Conservation (phyloP, 2,113 vertebrate species). For the Hippocampus guttulatus region DNA sequence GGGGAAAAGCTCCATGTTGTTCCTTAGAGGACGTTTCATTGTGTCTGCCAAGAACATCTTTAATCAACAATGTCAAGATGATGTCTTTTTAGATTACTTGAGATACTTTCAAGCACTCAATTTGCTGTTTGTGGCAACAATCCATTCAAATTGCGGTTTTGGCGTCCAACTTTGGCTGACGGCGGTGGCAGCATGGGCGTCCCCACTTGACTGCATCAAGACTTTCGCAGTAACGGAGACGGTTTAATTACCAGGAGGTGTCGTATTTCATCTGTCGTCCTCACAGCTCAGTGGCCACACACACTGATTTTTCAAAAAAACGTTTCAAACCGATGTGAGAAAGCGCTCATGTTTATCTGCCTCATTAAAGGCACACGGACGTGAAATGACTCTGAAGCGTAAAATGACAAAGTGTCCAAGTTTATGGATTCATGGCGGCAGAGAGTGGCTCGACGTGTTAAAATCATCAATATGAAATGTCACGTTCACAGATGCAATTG, state of each 20-base stretch:
- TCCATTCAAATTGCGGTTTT: not conserved
- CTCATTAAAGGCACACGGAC: constrained; percentile 46
- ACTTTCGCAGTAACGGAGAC: constrained; percentile 45
- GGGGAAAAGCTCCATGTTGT: not conserved
- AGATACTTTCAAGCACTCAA: not conserved
- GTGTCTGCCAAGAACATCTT: constrained; percentile 2
- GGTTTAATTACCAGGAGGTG: constrained; percentile 50
- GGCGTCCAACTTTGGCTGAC: not conserved
- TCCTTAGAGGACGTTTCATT: not conserved
- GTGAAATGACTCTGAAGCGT: constrained; percentile 43
- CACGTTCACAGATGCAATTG: not conserved
- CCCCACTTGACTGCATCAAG: constrained; percentile 37
- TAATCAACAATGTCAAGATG: constrained; percentile 5
- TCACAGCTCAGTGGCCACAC: constrained; percentile 22
- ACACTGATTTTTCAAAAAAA: constrained; percentile 39
- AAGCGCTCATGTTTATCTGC: constrained; percentile 45
- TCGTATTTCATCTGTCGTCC: constrained; percentile 33
- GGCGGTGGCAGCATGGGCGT: not conserved
- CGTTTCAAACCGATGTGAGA: constrained; percentile 3
- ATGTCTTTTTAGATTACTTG: not conserved
- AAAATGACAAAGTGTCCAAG: constrained; percentile 52
- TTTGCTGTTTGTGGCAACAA: not conserved
- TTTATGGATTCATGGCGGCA: constrained; percentile 49
- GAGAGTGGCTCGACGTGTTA: constrained; percentile 10
- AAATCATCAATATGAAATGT: constrained; percentile 14